phyloP scores from a whole-genome alignment of 2,113 vertebrate genomes.

The Myocastor coypus region DNA sequence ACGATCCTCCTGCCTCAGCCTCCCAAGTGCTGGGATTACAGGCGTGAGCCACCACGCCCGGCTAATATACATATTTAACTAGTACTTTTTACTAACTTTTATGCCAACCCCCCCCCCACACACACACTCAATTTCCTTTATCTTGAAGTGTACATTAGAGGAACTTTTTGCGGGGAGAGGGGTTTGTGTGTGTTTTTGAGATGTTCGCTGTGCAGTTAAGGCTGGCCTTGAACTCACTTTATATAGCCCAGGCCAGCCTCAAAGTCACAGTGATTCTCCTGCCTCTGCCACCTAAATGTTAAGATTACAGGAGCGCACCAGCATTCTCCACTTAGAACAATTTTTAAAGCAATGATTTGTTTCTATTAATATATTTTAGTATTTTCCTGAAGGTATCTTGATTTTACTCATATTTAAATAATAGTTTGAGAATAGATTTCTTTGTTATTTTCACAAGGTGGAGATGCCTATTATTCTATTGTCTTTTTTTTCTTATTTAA shows the following conservation, averaged over 20 bases:
- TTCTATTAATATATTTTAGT: conserved; percentile 9
- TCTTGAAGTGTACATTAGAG: neutral
- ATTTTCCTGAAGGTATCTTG: conserved; percentile 17
- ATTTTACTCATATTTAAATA: neutral
- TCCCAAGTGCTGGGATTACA: too few relatives aligned
- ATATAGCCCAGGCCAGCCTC: neutral
- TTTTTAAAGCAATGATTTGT: neutral
- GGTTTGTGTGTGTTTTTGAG: neutral
- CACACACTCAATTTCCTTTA: neutral
- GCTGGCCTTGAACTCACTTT: neutral
- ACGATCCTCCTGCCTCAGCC: too few relatives aligned
- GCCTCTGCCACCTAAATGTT: neutral
- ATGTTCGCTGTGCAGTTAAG: neutral
- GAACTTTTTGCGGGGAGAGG: neutral
- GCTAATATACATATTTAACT: neutral
- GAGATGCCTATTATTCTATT: neutral
- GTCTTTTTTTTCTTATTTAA: neutral
- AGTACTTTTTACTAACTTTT: neutral
- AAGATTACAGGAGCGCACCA: neutral
- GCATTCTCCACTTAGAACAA: neutral
- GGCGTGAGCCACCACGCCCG: too few relatives aligned
- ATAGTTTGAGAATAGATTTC: neutral
- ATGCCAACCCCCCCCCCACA: neutral
- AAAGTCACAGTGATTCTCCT: neutral
- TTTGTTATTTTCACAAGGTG: conserved; percentile 11